Base-by-base conservation (phyloP, 2,888 invertebrate genomes). In the Drosophila limbata region DNA sequence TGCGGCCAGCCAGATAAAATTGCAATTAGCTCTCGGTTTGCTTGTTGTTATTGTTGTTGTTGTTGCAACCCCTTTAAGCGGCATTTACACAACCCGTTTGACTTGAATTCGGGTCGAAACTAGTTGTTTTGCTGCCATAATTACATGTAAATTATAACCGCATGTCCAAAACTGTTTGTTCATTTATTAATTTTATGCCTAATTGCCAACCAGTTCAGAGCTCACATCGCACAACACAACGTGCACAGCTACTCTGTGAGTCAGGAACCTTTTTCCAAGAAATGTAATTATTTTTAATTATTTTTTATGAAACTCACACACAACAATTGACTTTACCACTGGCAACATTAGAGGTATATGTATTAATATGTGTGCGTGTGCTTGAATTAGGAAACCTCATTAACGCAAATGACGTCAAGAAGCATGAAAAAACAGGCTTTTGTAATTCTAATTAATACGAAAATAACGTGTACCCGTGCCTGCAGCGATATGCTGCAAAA, bases 391-490 rank as follows among this genome's bases (percentile, higher is more conserved):
- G 63, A 60, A 25, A 65, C 44, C 77, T 88, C 77, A 87, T 85
- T 88, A 87, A 77, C 60, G 74, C 65, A 62, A 76, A 84, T 71
- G 73, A 81, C 69, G 71, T 76, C 63, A 71, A 69, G 72, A 61
- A 59, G 60, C 72, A 67, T 56, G 74, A 53, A 74, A 75, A 78
- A 59, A 52, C 56, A 68, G 72, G 73, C 77, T 84, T 89, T 84
- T 87, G 71, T 79, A 73, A 89, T 80, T 81, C 76, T 84, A 87
- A 89, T 87, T 85, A 89, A 84, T 84, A 82, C 63, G 62, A 81
- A 82, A 76, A 76, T 73, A 79, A 79, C 77, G 60, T 81, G 69
- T 68, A 62, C 55, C 62, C 64, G 31, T 28, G 42, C 33, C 52
- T 42, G 47, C 60, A 63, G 57, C 59, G 56, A 69, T 64, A 56